phyloP scores from a whole-genome alignment of 2,888 invertebrate genomes.

The Drosophila histrio region DNA sequence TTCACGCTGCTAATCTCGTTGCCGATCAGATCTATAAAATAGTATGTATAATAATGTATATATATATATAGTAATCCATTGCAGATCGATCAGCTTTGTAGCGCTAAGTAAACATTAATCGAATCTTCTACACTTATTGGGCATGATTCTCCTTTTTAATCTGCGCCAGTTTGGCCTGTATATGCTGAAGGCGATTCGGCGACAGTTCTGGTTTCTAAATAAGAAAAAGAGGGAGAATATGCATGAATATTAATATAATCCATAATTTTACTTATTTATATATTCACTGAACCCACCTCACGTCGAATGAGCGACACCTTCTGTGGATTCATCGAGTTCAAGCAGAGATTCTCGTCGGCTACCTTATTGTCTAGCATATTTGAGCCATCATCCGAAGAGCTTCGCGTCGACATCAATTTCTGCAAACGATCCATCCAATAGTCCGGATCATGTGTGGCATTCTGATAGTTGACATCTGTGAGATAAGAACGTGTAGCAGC shows the following conservation, averaged over 20 bases:
- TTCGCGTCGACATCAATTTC: constrained; percentile 75
- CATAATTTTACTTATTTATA: neutral
- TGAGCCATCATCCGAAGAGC: constrained; percentile 70
- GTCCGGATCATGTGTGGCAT: constrained; percentile 79
- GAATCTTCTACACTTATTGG: constrained; percentile 52
- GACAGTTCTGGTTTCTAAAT: constrained; percentile 83
- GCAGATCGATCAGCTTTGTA: constrained; percentile 42
- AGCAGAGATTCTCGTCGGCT: constrained; percentile 84
- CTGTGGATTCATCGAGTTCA: constrained; percentile 82
- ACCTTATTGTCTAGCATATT: constrained; percentile 83
- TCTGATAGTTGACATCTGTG: constrained; percentile 74
- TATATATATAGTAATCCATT: constrained; percentile 35
- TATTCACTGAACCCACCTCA: constrained; percentile 72
- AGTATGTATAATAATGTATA: constrained; percentile 22
- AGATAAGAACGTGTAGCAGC: constrained; percentile 78
- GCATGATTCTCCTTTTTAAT: constrained; percentile 83
- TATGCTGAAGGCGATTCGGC: constrained; percentile 83
- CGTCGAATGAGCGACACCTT: constrained; percentile 82
- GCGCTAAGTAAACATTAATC: constrained; percentile 41
- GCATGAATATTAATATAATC: too few relatives aligned
- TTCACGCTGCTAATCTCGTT: constrained; percentile 36
- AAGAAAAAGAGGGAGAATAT: constrained; percentile 4
- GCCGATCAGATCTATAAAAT: constrained; percentile 33
- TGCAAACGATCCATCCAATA: constrained; percentile 84
- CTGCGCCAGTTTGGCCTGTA: constrained; percentile 84